Evolutionary conservation across 2,888 invertebrate species (phyloP), one percentile per base, ranked within the genome.

Genomic region (Volucella zonaria): DNA sequence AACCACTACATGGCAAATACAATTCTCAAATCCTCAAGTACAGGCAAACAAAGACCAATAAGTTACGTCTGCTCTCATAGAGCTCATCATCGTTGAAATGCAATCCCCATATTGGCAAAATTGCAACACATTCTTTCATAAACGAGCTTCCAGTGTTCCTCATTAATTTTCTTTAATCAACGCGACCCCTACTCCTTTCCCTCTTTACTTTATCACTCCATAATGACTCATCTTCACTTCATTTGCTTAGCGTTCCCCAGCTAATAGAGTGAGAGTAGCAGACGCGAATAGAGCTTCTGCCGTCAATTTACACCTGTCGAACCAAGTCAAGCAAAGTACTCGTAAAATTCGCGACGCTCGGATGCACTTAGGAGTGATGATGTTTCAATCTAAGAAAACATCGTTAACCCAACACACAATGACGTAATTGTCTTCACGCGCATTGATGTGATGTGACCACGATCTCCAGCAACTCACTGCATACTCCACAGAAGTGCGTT

Each of bases 361-460:
- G 49, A 11, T 47, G 58, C 51, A 51, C 58, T 66, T 59, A 45
- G 9, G 15, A 62, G 14, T 10, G 31, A 31, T 31, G 31, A 9
- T 12, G 59, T 43, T 14, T 54, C 52, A 43, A 80, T 59, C 64
- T 12, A 11, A 70, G 45, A 73, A 64, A 52, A 54, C 66, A 71
- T 82, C 64, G 47, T 71, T 77, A 70, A 71, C 71, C 64, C 77
- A 71, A 71, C 67, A 71, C 54, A 52, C 76, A 75, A 58, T 77
- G 66, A 77, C 47, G 77, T 67, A 82, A 82, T 49, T 43, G 56
- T 54, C 76, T 43, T 56, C 67, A 18, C 54, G 51, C 58, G n/a
- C 6, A 6, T 6, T 31, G 6, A 31, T 49, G 43, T 31, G 6
- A 31, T 49, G 43, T 67, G 18, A n/a, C 43, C 14, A 10, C 14